A percentile compares a stretch with the other conserved stretches of the same genome.
Evolutionary conservation across 1,140 invertebrate species (phyloP).

Genomic region (Acromyrmex heyeri): DNA sequence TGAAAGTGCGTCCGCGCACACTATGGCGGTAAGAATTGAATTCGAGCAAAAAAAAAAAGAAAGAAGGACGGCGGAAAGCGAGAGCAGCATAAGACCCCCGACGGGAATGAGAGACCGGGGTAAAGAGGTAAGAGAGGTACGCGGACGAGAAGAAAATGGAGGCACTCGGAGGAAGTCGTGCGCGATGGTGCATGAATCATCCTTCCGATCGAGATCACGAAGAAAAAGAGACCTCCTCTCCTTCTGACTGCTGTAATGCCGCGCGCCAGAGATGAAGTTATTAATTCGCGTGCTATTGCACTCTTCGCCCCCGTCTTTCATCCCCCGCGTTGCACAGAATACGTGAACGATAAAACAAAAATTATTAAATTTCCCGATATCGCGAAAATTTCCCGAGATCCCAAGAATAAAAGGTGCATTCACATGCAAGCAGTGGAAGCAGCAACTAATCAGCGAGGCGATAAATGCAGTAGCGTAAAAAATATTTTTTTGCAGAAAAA

Average conservation of each 20-base stretch:
- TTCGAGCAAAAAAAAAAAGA: conserved; percentile 57
- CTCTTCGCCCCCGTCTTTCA: neutral
- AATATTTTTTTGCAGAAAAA: no score
- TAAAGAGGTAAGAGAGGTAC: neutral
- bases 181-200: conserved; percentile 70
- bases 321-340: neutral
- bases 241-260: conserved; percentile 18
- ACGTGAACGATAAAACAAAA: neutral
- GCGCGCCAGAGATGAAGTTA: conserved; percentile 49
- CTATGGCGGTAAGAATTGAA: conserved; percentile 79
- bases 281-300: conserved; percentile 41
- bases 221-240: conserved; percentile 19
- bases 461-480: no score
- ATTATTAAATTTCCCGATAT: neutral
- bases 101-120: conserved; percentile 14
- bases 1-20: conserved; percentile 76
- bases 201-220: conserved; percentile 48
- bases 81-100: conserved; percentile 32
- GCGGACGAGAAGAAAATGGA: conserved; percentile 71
- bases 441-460: no score
- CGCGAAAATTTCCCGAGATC: neutral
- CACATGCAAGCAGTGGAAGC: no score
- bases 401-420: neutral
- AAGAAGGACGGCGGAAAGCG: conserved; percentile 18
- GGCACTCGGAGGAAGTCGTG: conserved; percentile 64